Percentiles rank a stretch among this genome's conserved stretches.
Conservation (phyloP, 2,113 vertebrate genomes). For the Benitochromis conjunctus region DNA sequence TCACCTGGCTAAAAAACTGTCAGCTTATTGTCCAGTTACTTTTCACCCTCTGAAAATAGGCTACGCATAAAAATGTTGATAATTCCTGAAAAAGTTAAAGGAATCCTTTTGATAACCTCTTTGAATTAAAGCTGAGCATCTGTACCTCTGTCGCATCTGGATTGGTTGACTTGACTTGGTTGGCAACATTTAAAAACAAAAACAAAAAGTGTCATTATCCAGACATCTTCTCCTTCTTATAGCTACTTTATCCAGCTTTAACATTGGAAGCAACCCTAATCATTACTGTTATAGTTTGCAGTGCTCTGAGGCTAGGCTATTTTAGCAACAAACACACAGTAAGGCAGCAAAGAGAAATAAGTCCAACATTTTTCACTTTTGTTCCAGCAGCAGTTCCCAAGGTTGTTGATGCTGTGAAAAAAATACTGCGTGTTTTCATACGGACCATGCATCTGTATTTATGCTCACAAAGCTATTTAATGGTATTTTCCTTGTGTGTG, state of each 20-base stretch:
- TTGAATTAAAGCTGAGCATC: background rate
- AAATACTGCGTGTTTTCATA: background rate
- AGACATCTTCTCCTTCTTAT: background rate
- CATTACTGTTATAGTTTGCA: background rate
- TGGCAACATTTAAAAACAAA: too few species aligned
- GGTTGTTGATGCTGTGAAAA: background rate
- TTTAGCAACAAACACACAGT: background rate
- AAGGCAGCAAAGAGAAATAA: background rate
- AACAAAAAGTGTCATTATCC: background rate
- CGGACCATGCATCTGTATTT: background rate
- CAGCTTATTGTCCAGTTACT: background rate
- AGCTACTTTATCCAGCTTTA: background rate
- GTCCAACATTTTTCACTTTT: constrained; percentile 4
- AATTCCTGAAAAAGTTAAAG: background rate
- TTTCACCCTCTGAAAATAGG: background rate
- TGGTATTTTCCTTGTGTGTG: constrained; percentile 3
- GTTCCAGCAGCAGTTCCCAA: constrained; percentile 8
- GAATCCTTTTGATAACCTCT: background rate
- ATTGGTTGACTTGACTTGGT: background rate
- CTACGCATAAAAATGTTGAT: background rate
- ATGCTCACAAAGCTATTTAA: background rate
- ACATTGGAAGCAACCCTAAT: background rate
- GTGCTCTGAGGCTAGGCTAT: background rate
- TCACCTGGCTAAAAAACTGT: background rate
- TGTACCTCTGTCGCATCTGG: background rate